Base-by-base conservation (phyloP, 2,113 vertebrate species). In the Delphinus delphis region DNA sequence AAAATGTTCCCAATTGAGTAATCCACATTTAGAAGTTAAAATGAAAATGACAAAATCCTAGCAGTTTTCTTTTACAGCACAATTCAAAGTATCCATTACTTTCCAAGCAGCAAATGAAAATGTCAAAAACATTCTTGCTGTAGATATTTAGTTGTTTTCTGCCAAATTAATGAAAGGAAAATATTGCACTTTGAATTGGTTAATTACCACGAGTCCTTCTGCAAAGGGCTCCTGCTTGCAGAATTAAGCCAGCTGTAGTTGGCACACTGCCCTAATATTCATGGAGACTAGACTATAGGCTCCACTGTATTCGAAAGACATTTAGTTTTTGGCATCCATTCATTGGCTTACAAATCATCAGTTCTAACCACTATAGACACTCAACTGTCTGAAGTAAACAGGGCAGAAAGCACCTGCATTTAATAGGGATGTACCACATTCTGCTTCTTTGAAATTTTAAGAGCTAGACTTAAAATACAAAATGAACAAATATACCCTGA, bases 141-240 rank as follows among this genome's bases (percentile, higher is more conserved):
- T 82, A 93, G 96, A 97, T 97, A 98, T 97, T 97, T 97, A 96
- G 93, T 88, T 98, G 96, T 97, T 97, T 97, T 97, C 92, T 98
- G 97, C 92, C 97, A 98, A 97, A 98, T 98, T 98, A 98, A 98
- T 96, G 96, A 97, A 98, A 98, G 89, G 95, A 97, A 98, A 98
- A 98, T 98, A 98, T 96, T 98, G 97, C 97, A 97, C 96, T 97
- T 88, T 96, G 93, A 98, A 97, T 97, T 97, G 76, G 90, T 97
- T 98, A 97, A 98, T 98, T 98, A 98, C 89, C 96, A 97, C 94
- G 92, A 97, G 96, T 97, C 95, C 93, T 97, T 98, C 93, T 98
- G 93, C 82, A 97, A 96, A 98, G 93, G 94, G 95, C 79, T 97
- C 97, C 97, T 96, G 96, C 93, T 96, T 97, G 88, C 81, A 97